These are phyloP conservation scores for Tenrec ecaudatus DNA, from an alignment of 2,113 vertebrate genomes.

Conservation along the genomic window DNA sequence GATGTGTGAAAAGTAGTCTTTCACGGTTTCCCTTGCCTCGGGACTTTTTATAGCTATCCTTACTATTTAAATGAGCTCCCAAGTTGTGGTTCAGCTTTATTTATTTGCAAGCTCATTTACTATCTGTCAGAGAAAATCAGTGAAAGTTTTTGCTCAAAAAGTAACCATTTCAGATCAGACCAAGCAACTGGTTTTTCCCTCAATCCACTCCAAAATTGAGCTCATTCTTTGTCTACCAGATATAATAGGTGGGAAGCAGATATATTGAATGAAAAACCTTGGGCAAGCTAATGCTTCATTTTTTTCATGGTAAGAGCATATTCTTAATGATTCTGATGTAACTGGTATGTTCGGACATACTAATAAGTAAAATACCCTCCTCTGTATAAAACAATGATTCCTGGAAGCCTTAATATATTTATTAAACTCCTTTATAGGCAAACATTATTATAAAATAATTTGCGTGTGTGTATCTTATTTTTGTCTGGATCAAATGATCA, in stretches of 20 bases:
- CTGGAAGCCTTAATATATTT: constrained; percentile 76
- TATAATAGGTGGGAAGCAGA: constrained; percentile 16
- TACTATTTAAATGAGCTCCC: neutral
- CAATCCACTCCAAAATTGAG: too few relatives aligned
- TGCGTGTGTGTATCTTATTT: neutral
- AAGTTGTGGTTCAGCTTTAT: neutral
- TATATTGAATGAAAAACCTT: constrained; percentile 42
- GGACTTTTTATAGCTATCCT: neutral
- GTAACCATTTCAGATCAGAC: neutral
- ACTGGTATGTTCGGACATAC: neutral
- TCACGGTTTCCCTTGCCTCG: neutral
- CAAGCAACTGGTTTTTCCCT: neutral
- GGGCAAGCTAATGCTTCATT: constrained; percentile 77
- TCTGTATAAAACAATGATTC: neutral
- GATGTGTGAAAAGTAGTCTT: neutral
- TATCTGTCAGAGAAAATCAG: neutral
- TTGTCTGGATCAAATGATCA: neutral
- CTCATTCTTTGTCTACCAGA: constrained; percentile 64
- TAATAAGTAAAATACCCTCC: neutral
- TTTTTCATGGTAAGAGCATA: neutral
- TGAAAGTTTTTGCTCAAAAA: neutral
- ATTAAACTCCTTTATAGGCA: constrained; percentile 59
- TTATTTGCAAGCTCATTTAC: neutral
- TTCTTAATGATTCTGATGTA: constrained; percentile 49
- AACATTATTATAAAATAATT: neutral